Conservation (phyloP, 2,888 invertebrate genomes). For the Trichogramma evanescens region DNA sequence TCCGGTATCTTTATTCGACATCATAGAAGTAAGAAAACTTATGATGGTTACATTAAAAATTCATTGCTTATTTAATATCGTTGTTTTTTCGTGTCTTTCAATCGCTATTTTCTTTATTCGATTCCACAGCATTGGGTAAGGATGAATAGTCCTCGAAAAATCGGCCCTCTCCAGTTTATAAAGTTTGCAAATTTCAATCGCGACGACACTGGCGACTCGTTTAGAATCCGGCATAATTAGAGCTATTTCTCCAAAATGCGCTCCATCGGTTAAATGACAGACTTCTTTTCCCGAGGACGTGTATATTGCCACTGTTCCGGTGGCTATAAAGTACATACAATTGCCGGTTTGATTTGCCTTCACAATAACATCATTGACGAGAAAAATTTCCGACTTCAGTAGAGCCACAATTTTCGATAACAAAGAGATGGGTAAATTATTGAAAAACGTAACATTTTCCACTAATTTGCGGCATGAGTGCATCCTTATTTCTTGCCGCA, state of each 20-base stretch:
- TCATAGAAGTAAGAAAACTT: too few species aligned
- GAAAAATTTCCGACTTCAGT: conserved; percentile 50
- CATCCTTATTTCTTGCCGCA: conserved; percentile 51
- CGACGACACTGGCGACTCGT: conserved; percentile 45
- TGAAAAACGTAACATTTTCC: conserved; percentile 53
- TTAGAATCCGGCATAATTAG: conserved; percentile 42
- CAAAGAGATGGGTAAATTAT: conserved; percentile 49
- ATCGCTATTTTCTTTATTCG: conserved; percentile 42
- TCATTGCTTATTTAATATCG: conserved; percentile 34
- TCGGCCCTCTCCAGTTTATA: conserved; percentile 43
- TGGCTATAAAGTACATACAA: conserved; percentile 55
- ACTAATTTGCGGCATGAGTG: conserved; percentile 52
- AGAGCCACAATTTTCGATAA: conserved; percentile 50
- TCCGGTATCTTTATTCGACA: too few species aligned
- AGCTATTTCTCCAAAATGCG: conserved; percentile 47
- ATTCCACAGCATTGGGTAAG: conserved; percentile 45
- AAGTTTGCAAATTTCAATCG: conserved; percentile 45
- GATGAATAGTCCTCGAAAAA: conserved; percentile 42
- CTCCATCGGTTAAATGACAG: conserved; percentile 46
- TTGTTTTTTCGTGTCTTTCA: conserved; percentile 40
- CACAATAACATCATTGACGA: conserved; percentile 53
- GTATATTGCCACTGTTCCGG: conserved; percentile 53
- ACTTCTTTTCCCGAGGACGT: conserved; percentile 47
- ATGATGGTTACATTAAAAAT: too few species aligned
- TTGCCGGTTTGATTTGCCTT: conserved; percentile 50